Conservation (phyloP, 2,797 vertebrate genomes). For the Acanthopagrus latus region DNA sequence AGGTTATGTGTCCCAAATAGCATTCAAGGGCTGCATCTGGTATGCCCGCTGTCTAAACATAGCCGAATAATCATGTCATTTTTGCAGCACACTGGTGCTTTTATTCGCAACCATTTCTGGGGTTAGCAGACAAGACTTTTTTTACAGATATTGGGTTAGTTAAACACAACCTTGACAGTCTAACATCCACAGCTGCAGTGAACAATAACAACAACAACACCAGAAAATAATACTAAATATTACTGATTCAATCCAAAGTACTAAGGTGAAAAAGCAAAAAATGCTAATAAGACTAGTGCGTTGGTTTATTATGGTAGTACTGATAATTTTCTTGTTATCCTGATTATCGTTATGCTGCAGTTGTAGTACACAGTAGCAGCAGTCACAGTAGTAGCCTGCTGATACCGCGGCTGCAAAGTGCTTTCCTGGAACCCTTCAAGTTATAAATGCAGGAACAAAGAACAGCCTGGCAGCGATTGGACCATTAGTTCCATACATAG, state of each 20-base stretch:
- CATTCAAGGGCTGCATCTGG: too few relatives aligned
- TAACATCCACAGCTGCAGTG: neutral
- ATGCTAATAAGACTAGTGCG: neutral
- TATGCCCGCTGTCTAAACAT: too few relatives aligned
- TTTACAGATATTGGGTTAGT: too few relatives aligned
- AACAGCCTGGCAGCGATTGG: neutral
- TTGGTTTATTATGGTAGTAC: neutral
- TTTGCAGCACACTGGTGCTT: too few relatives aligned
- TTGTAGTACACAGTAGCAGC: too few relatives aligned
- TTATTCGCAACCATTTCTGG: too few relatives aligned
- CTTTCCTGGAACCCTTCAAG: neutral
- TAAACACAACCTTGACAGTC: too few relatives aligned
- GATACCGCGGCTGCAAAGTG: neutral
- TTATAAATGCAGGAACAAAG: neutral
- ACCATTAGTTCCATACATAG: neutral
- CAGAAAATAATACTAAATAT: neutral
- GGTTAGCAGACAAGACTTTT: too few relatives aligned
- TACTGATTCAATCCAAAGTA: neutral
- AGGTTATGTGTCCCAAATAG: too few relatives aligned
- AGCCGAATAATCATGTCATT: too few relatives aligned
- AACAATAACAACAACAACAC: neutral
- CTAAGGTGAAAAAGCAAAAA: too few relatives aligned
- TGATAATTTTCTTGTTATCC: neutral
- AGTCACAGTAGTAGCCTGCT: neutral
- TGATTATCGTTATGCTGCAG: neutral